These are phyloP conservation scores for Myoxocephalus aenaeus DNA, from an alignment of 2,797 vertebrate species.

Conservation along the genomic window DNA sequence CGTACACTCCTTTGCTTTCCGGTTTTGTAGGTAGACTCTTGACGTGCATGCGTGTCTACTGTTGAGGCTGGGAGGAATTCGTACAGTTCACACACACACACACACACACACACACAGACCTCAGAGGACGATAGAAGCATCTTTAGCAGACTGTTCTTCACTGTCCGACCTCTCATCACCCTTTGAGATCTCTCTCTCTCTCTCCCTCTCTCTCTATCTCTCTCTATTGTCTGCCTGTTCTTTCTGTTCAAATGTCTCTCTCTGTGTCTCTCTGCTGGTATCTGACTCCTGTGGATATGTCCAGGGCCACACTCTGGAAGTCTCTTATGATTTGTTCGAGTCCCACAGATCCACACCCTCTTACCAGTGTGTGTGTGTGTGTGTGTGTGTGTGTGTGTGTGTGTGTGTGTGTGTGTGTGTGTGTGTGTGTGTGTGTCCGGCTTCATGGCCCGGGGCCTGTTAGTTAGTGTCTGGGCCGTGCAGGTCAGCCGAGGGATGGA, in stretches of 20 bases:
- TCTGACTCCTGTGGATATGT: conserved; percentile 40
- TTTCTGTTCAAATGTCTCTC: not conserved
- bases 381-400: conserved; percentile 21
- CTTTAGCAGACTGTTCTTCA: conserved; percentile 30
- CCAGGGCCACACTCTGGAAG: conserved; percentile 31
- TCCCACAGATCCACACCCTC: conserved; percentile 57
- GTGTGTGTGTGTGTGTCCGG: conserved; percentile 34
- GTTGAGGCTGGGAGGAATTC: conserved; percentile 12
- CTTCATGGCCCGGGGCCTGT: conserved; percentile 69
- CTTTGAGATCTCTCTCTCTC: conserved; percentile 31
- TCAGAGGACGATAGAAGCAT: conserved; percentile 18
- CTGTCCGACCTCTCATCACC: conserved; percentile 45
- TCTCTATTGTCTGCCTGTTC: not conserved
- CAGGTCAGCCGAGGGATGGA: conserved; percentile 65
- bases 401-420: conserved; percentile 22
- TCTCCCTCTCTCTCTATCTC: not conserved
- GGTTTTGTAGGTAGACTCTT: conserved; percentile 15
- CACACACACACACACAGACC: conserved; percentile 14
- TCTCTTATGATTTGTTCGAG: conserved; percentile 41
- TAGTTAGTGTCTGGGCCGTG: conserved; percentile 70
- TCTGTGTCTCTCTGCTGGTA: conserved; percentile 12
- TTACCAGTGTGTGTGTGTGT: conserved; percentile 26
- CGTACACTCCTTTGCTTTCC: not conserved
- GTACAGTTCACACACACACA: conserved; percentile 4
- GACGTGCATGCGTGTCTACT: conserved; percentile 22